A percentile compares a stretch with the other conserved stretches of the same genome.
These are phyloP conservation scores for Rhineura floridana DNA, from an alignment of 2,113 vertebrate species.

Conservation along the genomic window DNA sequence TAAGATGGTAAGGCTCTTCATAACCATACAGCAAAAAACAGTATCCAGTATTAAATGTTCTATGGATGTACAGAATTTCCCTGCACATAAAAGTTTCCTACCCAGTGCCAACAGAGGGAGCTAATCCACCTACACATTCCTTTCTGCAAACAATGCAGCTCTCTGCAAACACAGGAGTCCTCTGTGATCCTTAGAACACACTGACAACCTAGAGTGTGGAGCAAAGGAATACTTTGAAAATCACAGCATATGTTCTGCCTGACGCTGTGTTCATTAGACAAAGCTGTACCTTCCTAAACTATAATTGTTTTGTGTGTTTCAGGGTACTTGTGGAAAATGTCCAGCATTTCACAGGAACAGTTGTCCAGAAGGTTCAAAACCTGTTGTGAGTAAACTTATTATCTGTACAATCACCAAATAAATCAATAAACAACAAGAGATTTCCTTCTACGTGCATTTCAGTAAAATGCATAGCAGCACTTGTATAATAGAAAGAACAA, in stretches of 20 bases:
- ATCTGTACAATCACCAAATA: not conserved
- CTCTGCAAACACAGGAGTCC: not conserved
- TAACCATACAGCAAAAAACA: accelerated
- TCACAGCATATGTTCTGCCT: not conserved
- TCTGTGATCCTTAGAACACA: not conserved
- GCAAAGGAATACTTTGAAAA: not conserved
- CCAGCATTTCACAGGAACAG: not conserved
- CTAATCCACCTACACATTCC: not conserved
- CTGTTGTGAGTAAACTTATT: conserved; percentile 71
- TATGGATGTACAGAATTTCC: not conserved
- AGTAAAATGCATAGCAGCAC: not conserved
- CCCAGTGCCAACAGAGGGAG: not conserved
- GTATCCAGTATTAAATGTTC: not conserved
- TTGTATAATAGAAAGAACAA: not conserved
- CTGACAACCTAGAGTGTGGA: not conserved
- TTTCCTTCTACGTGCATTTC: not conserved
- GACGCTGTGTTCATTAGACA: not conserved
- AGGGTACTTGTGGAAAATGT: conserved; percentile 80
- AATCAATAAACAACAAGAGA: not conserved
- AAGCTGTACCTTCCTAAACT: not conserved
- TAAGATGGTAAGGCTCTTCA: conserved; percentile 73
- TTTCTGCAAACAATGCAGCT: not conserved
- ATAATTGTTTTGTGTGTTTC: conserved; percentile 17
- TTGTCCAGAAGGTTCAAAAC: conserved; percentile 73
- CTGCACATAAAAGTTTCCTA: not conserved